phyloP scores from a whole-genome alignment of 2,888 invertebrate species.

The Meteorus cinctellus region DNA sequence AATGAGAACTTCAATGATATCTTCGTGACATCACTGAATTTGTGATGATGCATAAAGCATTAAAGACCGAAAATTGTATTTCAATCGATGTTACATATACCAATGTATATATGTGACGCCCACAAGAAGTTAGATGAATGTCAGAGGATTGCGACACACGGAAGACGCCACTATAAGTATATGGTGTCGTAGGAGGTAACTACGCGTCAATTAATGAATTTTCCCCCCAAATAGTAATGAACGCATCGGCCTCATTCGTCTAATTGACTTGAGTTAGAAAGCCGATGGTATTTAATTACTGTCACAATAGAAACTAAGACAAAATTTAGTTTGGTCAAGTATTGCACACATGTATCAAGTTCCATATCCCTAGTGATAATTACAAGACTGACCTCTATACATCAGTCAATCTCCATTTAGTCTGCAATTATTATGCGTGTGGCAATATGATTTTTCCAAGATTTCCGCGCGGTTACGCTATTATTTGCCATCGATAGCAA shows the following conservation, averaged over 20 bases:
- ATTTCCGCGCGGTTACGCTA: neutral
- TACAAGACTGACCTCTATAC: conserved; percentile 8
- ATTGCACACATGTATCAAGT: neutral
- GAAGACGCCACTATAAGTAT: neutral
- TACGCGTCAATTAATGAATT: neutral
- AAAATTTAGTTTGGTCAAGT: conserved; percentile 22
- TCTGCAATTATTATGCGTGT: neutral
- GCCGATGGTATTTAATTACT: neutral
- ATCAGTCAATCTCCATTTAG: conserved; percentile 9
- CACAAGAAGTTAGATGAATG: neutral
- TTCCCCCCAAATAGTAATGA: conserved; percentile 1
- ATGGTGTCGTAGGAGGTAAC: neutral
- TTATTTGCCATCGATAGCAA: neutral
- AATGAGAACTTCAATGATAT: neutral
- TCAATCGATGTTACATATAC: neutral
- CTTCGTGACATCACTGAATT: no score
- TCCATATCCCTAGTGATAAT: conserved; percentile 22
- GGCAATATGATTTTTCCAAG: conserved; percentile 27
- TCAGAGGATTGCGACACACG: conserved; percentile 26
- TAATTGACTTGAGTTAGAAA: conserved; percentile 10
- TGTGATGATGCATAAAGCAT: no score
- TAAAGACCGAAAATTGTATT: neutral
- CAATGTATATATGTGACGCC: neutral
- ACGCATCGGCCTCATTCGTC: conserved; percentile 2
- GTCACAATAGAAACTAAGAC: conserved; percentile 7